Percentiles rank a stretch among this genome's conserved stretches.
phyloP scores from a whole-genome alignment of 2,797 vertebrate species.

The Tarsius wallacei region DNA sequence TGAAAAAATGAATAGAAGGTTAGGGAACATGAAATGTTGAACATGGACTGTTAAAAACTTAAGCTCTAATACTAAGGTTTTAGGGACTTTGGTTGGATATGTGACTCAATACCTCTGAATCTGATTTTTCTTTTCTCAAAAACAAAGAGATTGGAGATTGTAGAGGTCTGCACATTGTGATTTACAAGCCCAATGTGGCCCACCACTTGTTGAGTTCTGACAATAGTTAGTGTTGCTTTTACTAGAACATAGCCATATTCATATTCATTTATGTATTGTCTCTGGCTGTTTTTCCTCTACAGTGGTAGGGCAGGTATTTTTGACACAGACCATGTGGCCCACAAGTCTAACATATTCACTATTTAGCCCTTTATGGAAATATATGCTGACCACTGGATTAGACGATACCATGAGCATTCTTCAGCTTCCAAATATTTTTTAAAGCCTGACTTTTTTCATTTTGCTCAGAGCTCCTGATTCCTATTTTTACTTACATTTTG shows the following conservation, averaged over 20 bases:
- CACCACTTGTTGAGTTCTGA: neutral
- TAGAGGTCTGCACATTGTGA: neutral
- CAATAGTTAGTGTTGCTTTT: neutral
- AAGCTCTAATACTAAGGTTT: neutral
- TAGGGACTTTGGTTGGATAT: neutral
- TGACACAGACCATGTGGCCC: neutral
- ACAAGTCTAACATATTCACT: neutral
- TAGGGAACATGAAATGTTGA: neutral
- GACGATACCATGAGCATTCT: neutral
- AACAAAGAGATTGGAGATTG: neutral
- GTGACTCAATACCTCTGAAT: neutral
- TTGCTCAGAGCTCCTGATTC: neutral
- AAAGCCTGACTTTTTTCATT: neutral
- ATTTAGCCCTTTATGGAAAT: neutral
- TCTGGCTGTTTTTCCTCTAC: neutral
- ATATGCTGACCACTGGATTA: neutral
- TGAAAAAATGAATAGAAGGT: neutral
- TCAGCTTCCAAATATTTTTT: neutral
- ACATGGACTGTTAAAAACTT: neutral
- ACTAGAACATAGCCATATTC: neutral
- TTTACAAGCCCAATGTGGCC: neutral
- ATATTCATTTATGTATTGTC: neutral
- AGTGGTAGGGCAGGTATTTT: neutral
- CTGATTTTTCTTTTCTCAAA: neutral
- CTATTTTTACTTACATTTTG: conserved; percentile 36